A percentile compares a stretch with the other conserved stretches of the same genome.
Conservation (phyloP, 64 coral and sea anemone genomes). For the Orbicella faveolata region DNA sequence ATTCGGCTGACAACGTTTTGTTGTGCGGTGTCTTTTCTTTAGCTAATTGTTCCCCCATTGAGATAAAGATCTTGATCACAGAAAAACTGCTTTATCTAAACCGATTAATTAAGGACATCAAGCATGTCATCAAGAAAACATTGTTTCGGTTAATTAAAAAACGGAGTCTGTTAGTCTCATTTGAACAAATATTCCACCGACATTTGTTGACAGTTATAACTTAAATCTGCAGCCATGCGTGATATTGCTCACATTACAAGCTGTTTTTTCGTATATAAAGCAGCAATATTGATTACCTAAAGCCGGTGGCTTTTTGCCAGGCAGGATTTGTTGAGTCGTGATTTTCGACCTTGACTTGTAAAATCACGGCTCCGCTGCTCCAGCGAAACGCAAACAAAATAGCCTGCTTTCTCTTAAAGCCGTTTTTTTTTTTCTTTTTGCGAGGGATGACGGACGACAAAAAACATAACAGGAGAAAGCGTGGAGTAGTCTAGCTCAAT, state of each 20-base stretch:
- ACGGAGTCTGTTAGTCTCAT: not conserved
- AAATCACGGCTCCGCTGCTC: too few relatives aligned
- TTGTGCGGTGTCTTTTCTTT: not conserved
- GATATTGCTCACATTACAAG: not conserved
- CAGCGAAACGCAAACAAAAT: too few relatives aligned
- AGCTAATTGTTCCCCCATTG: not conserved
- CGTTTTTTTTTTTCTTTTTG: too few relatives aligned
- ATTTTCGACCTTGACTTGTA: too few relatives aligned
- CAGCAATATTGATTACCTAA: not conserved
- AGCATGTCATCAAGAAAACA: conserved; percentile 6
- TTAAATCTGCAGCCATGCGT: not conserved
- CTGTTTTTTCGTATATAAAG: not conserved
- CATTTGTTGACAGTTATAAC: not conserved
- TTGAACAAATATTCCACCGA: not conserved
- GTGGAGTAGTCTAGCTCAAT: too few relatives aligned
- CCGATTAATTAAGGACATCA: conserved; percentile 8
- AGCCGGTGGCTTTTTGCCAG: too few relatives aligned
- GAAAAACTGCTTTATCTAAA: conserved; percentile 1
- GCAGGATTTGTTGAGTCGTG: too few relatives aligned
- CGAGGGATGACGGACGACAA: too few relatives aligned
- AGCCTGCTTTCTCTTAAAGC: too few relatives aligned
- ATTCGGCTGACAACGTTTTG: not conserved
- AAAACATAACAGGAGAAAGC: too few relatives aligned
- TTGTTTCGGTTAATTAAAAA: not conserved
- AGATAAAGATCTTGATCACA: not conserved